A percentile compares a stretch with the other conserved stretches of the same genome.
Conservation (phyloP, 2,888 invertebrate species). For the Agrochola lota region DNA sequence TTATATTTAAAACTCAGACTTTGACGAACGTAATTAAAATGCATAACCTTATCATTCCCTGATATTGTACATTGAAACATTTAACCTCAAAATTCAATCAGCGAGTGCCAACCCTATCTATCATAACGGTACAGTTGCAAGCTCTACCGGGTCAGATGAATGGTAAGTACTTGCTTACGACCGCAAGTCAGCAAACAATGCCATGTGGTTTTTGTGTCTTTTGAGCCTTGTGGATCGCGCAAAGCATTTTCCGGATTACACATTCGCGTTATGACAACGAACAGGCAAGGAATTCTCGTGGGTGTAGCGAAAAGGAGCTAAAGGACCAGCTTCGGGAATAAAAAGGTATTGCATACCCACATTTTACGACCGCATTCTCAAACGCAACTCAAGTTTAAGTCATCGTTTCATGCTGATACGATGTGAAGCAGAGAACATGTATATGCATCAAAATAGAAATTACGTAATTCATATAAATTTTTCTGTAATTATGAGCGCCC, state of each 20-base stretch:
- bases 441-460: neutral
- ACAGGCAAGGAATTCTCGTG: constrained; percentile 4
- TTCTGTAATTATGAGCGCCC: neutral
- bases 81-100: neutral
- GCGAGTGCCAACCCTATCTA: constrained; percentile 32
- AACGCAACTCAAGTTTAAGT: neutral
- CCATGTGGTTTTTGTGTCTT: constrained; percentile 38
- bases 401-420: neutral
- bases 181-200: constrained; percentile 44
- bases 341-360: neutral
- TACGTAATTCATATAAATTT: neutral
- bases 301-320: neutral
- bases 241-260: constrained; percentile 34
- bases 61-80: neutral
- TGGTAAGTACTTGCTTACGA: constrained; percentile 35
- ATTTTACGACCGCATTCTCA: neutral
- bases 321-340: neutral
- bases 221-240: constrained; percentile 10
- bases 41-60: neutral
- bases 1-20: neutral
- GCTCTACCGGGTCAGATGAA: constrained; percentile 46
- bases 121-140: constrained; percentile 54
- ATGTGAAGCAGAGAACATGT: neutral
- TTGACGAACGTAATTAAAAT: neutral
- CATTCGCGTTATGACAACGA: constrained; percentile 1